Base-by-base conservation (phyloP, 2,888 invertebrate genomes). In the Stenichneumon culpator region DNA sequence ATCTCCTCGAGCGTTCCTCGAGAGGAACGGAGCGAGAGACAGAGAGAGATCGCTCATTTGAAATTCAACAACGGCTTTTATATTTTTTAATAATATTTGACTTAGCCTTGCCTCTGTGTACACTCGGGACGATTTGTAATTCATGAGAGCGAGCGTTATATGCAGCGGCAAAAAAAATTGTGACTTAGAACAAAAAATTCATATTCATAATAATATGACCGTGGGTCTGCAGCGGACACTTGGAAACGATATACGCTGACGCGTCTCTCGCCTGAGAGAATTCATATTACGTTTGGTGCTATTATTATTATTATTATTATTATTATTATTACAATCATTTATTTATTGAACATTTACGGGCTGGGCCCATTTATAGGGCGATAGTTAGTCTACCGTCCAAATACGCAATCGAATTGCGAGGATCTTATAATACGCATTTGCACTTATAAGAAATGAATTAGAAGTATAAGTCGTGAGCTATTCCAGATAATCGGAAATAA, bases 31-130 rank as follows among this genome's bases (percentile, higher is more conserved):
- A 54, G 19, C 54, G 7, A 52, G 6, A 16, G 52, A 50, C 3
- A 1, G 19, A 77, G 74, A 70, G 69, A 69, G 74, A 79, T 81
- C 60, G 57, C 84, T 84, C 81, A 81, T 84, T 84, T 81, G n/a
- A 69, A 84, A 81, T 84, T 84, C 84, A 84, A 82, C 84, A 52
- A 77, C 78, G 79, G 75, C 84, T 79, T 85, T 78, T 86, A 84
- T 84, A 87, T 86, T 87, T 87, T 88, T 86, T 84, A 85, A 87
- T 84, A 88, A 88, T 88, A 87, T 87, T 88, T 87, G 79, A 86
- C 80, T 84, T 86, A 81, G 81, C 87, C 87, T 86, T 83, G 82
- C 87, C 87, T 88, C 86, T 88, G 83, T 87, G 87, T 85, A 82
- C 82, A 79, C 75, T 84, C 77, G 75, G 39, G 73, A 82, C 79